Percentiles rank a stretch among this genome's conserved stretches.
These are phyloP conservation scores for cattle (Bos taurus) DNA, from an alignment of 2,113 vertebrate species.

Conservation along the genomic window ARS-UCD2.0 NC_037357.1:13696001-13696500, in stretches of 20 bases:
- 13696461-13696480: neutral
- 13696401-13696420: neutral
- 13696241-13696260: neutral
- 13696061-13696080: neutral
- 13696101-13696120: neutral
- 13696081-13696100: neutral
- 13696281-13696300: slow-evolving; percentile 71
- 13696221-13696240: slow-evolving; percentile 52
- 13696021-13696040: neutral
- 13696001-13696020: neutral
- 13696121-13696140: neutral
- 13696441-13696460: neutral
- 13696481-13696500: neutral
- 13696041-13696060: neutral
- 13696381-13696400: neutral
- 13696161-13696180: neutral
- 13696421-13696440: neutral
- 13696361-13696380: neutral
- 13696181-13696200: neutral
- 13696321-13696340: neutral
- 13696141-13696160: neutral
- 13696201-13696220: neutral
- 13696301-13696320: slow-evolving; percentile 32
- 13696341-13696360: neutral
- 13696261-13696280: slow-evolving; percentile 67